Conservation (phyloP, 1,140 invertebrate genomes). For the Brachionus koreanus region DNA sequence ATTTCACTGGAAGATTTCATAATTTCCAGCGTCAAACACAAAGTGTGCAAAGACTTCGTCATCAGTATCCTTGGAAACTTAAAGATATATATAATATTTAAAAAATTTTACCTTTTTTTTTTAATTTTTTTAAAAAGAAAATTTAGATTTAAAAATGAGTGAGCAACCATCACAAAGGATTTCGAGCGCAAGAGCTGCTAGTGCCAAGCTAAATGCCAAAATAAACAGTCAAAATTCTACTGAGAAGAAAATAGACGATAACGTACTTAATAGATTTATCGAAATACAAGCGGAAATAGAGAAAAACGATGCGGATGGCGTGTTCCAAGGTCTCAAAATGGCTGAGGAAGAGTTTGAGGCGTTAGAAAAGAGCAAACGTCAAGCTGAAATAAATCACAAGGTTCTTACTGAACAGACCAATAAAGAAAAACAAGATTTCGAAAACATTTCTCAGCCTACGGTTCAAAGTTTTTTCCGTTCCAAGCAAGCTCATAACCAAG, state of each 20-base stretch:
- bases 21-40: not conserved
- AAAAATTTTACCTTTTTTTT: not conserved
- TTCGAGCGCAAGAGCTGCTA: constrained; percentile 3
- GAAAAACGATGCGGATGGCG: not conserved
- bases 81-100: not conserved
- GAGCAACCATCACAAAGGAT: not conserved
- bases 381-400: constrained; percentile 44
- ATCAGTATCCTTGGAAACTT: not conserved
- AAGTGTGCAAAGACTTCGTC: not conserved
- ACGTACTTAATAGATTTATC: constrained; percentile 22
- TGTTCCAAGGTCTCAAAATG: constrained; percentile 29
- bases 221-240: not conserved
- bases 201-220: not conserved
- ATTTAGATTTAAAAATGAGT: constrained; percentile 16
- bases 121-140: not conserved
- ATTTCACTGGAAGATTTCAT: not conserved
- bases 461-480: constrained; percentile 24
- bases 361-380: constrained; percentile 27
- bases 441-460: constrained; percentile 35
- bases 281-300: constrained; percentile 40
- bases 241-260: constrained; percentile 22
- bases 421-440: constrained; percentile 37
- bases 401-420: constrained; percentile 42
- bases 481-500: constrained; percentile 38
- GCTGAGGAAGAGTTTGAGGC: constrained; percentile 37